A percentile compares a stretch with the other conserved stretches of the same genome.
These are phyloP conservation scores for Acanthopagrus latus DNA, from an alignment of 2,797 vertebrate species.

Conservation along the genomic window DNA sequence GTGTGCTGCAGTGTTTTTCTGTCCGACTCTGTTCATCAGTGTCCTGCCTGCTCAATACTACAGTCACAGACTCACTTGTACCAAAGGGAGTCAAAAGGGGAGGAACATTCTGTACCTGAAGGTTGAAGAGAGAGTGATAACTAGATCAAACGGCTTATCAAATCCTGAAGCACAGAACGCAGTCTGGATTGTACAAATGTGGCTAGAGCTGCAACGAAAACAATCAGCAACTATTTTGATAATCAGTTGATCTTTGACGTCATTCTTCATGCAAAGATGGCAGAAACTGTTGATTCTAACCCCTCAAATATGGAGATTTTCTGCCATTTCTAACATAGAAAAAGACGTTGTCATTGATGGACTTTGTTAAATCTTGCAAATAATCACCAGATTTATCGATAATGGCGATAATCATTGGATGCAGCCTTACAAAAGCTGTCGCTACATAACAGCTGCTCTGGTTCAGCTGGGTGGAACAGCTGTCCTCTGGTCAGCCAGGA, in stretches of 20 bases:
- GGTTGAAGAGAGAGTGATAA: not conserved
- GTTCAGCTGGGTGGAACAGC: conserved; percentile 33
- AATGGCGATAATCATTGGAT: too few relatives aligned
- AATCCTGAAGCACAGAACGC: not conserved
- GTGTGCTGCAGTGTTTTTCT: conserved; percentile 3
- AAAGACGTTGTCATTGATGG: too few relatives aligned
- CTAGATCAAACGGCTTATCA: not conserved
- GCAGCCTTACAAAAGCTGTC: not conserved
- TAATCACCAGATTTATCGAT: too few relatives aligned
- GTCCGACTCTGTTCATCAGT: conserved; percentile 23
- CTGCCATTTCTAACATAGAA: too few relatives aligned
- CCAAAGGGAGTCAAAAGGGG: not conserved
- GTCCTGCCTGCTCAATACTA: not conserved
- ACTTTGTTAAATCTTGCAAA: too few relatives aligned
- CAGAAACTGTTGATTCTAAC: too few relatives aligned
- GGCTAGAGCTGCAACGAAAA: too few relatives aligned
- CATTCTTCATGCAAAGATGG: too few relatives aligned
- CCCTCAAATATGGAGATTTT: too few relatives aligned
- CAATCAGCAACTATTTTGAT: too few relatives aligned
- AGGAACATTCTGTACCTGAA: not conserved
- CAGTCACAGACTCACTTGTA: not conserved
- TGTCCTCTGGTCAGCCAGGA: conserved; percentile 14
- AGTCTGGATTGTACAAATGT: too few relatives aligned
- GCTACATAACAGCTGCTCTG: not conserved
- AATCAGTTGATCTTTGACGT: too few relatives aligned